A percentile compares a stretch with the other conserved stretches of the same genome.
phyloP scores from a whole-genome alignment of 2,888 invertebrate genomes.

The Drosophila rellima region DNA sequence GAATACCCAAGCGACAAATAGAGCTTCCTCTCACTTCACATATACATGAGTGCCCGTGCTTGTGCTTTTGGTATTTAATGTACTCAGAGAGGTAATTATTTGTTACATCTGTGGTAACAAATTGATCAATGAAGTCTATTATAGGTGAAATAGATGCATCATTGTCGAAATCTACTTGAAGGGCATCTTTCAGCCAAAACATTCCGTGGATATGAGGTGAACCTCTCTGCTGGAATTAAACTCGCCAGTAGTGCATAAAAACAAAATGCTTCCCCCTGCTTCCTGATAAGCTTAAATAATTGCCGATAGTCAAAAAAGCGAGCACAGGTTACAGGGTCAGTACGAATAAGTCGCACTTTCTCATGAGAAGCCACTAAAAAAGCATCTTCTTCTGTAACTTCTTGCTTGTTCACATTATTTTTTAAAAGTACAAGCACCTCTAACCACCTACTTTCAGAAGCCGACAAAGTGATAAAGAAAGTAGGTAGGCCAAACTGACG shows the following conservation, averaged over 20 bases:
- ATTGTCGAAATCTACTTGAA: conserved; percentile 5
- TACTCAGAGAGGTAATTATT: neutral
- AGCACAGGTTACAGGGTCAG: neutral
- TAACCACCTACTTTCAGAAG: conserved; percentile 7
- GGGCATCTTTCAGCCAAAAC: conserved; percentile 10
- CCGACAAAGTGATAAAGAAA: conserved; percentile 10
- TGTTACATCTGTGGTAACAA: neutral
- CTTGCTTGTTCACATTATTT: neutral
- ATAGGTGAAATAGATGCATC: neutral
- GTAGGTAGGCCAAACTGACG: conserved; percentile 1
- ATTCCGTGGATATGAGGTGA: neutral
- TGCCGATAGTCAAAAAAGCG: neutral
- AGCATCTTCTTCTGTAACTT: neutral
- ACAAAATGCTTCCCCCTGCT: neutral
- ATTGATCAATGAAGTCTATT: conserved; percentile 5
- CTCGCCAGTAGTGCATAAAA: conserved; percentile 23
- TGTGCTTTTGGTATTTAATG: conserved; percentile 5
- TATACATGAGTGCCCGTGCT: conserved; percentile 15
- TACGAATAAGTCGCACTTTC: neutral
- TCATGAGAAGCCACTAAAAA: neutral
- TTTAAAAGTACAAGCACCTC: neutral
- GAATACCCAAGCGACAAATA: conserved; percentile 17
- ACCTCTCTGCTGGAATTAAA: conserved; percentile 7
- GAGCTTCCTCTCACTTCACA: conserved; percentile 18
- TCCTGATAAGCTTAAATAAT: neutral